Base-by-base conservation (phyloP, 2,888 invertebrate genomes). In the Amorpha juglandis region DNA sequence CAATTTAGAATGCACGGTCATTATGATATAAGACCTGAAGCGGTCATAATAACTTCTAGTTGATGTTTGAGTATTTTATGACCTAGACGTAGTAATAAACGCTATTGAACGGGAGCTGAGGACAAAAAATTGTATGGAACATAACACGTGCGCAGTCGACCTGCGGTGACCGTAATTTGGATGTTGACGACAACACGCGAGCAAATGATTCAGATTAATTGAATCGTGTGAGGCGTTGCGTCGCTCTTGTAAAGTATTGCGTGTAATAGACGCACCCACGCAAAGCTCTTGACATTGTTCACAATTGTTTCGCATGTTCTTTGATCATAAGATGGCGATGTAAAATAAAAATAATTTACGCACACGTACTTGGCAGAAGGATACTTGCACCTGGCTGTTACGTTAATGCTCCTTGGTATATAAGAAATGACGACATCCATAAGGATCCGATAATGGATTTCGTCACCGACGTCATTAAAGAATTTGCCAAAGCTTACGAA, bases 151-250 rank as follows among this genome's bases (percentile, higher is more conserved):
- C 71, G 72, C 68, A 67, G 69, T 65, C 69, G 74, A 75, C 71
- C 71, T 75, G 64, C 69, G 69, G 68, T 69, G 73, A 75, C 70
- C 68, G 72, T 71, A 69, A 73, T 77, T 79, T 77, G 79, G 75
- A 79, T 79, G 78, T 76, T 74, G 73, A 74, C 73, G 73, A 78
- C 69, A 73, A 77, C 84, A 85, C 82, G 83, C 84, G 80, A 86
- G 76, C 71, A 73, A 77, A 79, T 80, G 77, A 86, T 85, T 82
- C 78, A 71, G 80, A 84, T 80, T 86, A 87, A 89, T 89, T 88
- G 82, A 80, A 82, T 79, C 80, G 80, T 84, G 79, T 80, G 81
- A 79, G 75, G 67, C 77, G 76, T 74, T 77, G 74, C 70, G 71
- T 69, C 63, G 71, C 72, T 74, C 80, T 76, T 79, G 79, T 80